Conservation (phyloP, 2,113 vertebrate genomes). For the Mesembrinibis cayennensis region DNA sequence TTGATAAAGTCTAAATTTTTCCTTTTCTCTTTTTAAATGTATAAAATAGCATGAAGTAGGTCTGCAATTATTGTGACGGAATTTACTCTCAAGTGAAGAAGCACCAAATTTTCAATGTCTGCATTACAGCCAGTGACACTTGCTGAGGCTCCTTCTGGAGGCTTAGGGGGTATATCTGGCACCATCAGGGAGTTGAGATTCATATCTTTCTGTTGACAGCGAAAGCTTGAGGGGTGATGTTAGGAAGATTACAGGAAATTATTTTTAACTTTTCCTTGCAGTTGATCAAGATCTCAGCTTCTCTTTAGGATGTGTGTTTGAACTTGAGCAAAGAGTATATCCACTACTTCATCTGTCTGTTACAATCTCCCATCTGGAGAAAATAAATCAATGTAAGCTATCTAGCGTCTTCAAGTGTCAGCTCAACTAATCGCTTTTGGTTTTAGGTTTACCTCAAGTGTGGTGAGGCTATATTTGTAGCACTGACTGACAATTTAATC, state of each 20-base stretch:
- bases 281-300: neutral
- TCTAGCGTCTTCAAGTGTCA: neutral
- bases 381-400: neutral
- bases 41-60: neutral
- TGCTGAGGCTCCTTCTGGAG: neutral
- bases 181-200: neutral
- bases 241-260: neutral
- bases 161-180: neutral
- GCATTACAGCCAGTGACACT: neutral
- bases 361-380: neutral
- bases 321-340: neutral
- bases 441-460: neutral
- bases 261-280: neutral
- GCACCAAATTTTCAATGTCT: neutral
- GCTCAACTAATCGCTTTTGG: neutral
- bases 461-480: neutral
- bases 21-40: neutral
- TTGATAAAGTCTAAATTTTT: neutral
- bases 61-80: neutral
- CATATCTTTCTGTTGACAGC: neutral
- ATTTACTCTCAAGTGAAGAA: neutral
- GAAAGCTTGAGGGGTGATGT: neutral
- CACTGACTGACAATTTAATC: conserved; percentile 12
- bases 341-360: neutral
- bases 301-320: neutral